Conservation (phyloP, 1,140 invertebrate genomes). For the Sycophaga agraensis region DNA sequence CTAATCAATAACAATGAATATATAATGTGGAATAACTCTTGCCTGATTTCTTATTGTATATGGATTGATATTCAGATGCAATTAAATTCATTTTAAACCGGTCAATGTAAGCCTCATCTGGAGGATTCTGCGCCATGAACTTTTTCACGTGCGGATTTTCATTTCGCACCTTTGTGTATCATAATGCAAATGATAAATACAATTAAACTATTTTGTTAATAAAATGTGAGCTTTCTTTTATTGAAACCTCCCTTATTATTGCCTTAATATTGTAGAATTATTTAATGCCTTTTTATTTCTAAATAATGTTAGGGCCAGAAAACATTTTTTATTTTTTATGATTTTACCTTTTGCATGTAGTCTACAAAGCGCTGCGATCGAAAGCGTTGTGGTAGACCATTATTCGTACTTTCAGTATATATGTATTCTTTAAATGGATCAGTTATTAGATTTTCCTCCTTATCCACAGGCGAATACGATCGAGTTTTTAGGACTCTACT, state of each 20-base stretch:
- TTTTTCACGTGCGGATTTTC: slow-evolving; percentile 34
- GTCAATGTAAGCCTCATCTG: slow-evolving; percentile 35
- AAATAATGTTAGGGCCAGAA: no score
- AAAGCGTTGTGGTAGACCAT: slow-evolving; percentile 21
- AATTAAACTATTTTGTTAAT: slow-evolving; percentile 31
- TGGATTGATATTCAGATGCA: slow-evolving; percentile 35
- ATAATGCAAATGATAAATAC: slow-evolving; percentile 14
- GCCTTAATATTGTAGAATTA: no score
- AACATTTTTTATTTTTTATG: no score
- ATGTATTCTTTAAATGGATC: slow-evolving; percentile 36
- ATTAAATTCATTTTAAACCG: slow-evolving; percentile 27
- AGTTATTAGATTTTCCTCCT: slow-evolving; percentile 32
- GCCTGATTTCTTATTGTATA: slow-evolving; percentile 33
- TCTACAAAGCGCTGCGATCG: slow-evolving; percentile 32
- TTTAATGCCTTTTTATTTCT: no score
- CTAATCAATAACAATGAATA: neutral
- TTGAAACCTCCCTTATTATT: no score
- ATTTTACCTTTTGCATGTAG: slow-evolving; percentile 33
- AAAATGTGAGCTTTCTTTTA: neutral
- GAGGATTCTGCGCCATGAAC: slow-evolving; percentile 26
- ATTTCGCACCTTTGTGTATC: slow-evolving; percentile 33
- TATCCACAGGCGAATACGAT: slow-evolving; percentile 17
- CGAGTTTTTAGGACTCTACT: slow-evolving; percentile 10
- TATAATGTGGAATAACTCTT: neutral
- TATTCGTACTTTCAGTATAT: slow-evolving; percentile 32